phyloP scores from a whole-genome alignment of 2,797 vertebrate genomes.

The Fratercula arctica region DNA sequence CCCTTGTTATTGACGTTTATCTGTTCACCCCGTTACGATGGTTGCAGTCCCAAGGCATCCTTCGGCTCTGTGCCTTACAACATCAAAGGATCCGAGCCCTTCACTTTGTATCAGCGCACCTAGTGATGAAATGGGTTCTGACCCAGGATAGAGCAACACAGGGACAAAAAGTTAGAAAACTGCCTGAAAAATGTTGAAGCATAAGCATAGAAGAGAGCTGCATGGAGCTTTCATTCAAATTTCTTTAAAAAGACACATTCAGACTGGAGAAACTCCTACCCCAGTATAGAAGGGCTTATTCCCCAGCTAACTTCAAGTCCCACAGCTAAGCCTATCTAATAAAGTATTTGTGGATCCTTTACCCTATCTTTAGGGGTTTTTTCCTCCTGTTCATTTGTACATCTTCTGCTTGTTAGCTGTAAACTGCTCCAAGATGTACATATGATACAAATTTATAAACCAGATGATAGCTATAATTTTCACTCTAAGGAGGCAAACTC shows the following conservation, averaged over 20 bases:
- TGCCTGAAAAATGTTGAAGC: neutral
- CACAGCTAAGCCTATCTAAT: neutral
- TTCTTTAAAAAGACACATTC: neutral
- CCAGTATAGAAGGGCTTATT: neutral
- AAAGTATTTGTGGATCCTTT: neutral
- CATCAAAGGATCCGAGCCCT: neutral
- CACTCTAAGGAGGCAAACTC: neutral
- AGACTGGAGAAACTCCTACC: neutral
- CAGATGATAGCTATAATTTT: constrained; percentile 26
- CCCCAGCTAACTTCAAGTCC: neutral
- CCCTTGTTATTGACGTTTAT: neutral
- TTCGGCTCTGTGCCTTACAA: neutral
- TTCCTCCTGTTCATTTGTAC: neutral
- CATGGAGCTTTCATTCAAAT: neutral
- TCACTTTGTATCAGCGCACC: neutral
- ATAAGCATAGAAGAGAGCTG: neutral
- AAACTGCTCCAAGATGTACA: constrained; percentile 9
- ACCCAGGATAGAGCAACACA: neutral
- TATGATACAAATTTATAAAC: constrained; percentile 20
- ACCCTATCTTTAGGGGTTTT: neutral
- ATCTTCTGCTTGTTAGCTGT: neutral
- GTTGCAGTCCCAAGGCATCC: neutral
- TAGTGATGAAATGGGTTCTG: neutral
- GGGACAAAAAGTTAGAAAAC: neutral
- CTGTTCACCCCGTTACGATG: too few relatives aligned